Conservation (phyloP, 2,113 vertebrate genomes). For the Anhinga rufa region DNA sequence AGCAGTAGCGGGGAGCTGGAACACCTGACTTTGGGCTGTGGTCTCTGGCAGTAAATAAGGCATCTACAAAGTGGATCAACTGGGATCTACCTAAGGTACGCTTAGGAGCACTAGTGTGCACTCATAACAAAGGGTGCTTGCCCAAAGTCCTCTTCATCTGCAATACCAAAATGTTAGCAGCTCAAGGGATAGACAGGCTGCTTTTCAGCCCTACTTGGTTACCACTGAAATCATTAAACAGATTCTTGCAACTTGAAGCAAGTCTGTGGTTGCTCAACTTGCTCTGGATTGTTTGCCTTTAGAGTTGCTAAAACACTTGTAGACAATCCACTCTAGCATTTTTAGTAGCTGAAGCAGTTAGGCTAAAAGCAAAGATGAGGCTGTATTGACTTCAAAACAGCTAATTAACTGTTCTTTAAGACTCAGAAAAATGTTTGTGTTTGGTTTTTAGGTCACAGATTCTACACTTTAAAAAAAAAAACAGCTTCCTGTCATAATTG, state of each 20-base stretch:
- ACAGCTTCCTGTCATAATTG: not conserved
- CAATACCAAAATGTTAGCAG: not conserved
- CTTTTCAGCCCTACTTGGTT: not conserved
- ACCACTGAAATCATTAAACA: conserved; percentile 2
- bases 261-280: not conserved
- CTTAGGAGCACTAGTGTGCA: not conserved
- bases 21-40: not conserved
- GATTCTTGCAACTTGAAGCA: conserved; percentile 2
- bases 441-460: not conserved
- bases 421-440: not conserved
- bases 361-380: not conserved
- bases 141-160: not conserved
- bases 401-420: not conserved
- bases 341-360: not conserved
- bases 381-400: not conserved
- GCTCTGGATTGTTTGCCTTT: not conserved
- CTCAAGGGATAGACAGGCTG: not conserved
- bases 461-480: not conserved
- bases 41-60: not conserved
- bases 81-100: not conserved
- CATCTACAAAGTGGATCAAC: not conserved
- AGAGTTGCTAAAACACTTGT: not conserved
- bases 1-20: not conserved
- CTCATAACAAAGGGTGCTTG: not conserved
- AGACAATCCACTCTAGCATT: not conserved